Conservation (phyloP, 2,113 vertebrate genomes). For the Coregonus clupeaformis region DNA sequence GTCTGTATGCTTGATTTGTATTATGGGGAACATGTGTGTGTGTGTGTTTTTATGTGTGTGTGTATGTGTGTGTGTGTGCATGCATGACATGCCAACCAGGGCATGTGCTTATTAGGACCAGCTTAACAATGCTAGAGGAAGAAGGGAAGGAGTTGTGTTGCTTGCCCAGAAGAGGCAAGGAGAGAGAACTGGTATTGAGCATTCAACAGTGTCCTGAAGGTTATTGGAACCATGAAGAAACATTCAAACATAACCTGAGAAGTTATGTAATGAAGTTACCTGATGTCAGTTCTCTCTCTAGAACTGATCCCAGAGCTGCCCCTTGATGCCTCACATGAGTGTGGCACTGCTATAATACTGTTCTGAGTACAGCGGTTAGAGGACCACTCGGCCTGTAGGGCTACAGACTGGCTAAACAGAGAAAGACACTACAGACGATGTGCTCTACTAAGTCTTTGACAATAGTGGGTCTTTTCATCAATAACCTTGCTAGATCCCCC, state of each 20-base stretch:
- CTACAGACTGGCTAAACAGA: constrained; percentile 26
- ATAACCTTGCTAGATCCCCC: no score
- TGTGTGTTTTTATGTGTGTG: constrained; percentile 1
- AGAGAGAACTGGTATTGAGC: no score
- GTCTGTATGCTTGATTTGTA: constrained; percentile 51
- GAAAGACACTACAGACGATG: constrained; percentile 41
- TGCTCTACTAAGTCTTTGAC: constrained; percentile 45
- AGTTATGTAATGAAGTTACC: no score
- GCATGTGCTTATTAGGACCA: neutral
- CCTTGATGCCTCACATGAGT: neutral
- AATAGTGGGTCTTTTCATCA: constrained; percentile 29
- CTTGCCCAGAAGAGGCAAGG: no score
- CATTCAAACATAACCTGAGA: no score
- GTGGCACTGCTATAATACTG: constrained; percentile 28
- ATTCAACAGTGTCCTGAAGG: no score
- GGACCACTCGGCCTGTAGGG: constrained; percentile 63
- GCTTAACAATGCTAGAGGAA: neutral
- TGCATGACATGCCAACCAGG: neutral
- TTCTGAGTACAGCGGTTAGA: constrained; percentile 39
- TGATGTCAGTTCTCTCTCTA: no score
- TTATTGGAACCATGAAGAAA: no score
- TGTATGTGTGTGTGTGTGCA: constrained; percentile 23
- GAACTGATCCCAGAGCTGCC: neutral
- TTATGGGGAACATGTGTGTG: constrained; percentile 64
- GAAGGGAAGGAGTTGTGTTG: neutral